Evolutionary conservation across 2,113 vertebrate genomes (phyloP), one percentile per base, ranked within the genome.

Genomic region (Pelusios castaneus): DNA sequence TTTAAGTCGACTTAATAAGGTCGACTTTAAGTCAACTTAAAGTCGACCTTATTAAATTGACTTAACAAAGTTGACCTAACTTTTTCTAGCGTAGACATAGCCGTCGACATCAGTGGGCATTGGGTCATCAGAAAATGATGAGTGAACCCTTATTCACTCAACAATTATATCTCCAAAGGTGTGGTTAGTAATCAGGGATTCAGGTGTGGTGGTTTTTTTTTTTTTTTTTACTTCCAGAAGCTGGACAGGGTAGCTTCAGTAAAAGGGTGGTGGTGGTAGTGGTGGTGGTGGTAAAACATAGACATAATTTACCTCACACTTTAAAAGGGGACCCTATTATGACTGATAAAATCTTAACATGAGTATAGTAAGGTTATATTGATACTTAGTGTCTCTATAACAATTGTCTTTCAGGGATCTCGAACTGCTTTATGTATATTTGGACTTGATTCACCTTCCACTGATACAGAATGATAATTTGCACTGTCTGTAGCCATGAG

Each of bases 51-150:
- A n/a, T n/a, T n/a, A n/a, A n/a, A n/a, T n/a, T n/a, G n/a, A n/a
- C n/a, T n/a, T n/a, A n/a, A n/a, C n/a, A n/a, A n/a, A n/a, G n/a
- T n/a, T n/a, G n/a, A n/a, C n/a, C n/a, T n/a, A n/a, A n/a, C n/a
- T n/a, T n/a, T n/a, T n/a, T n/a, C n/a, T n/a, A n/a, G n/a, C n/a
- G n/a, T n/a, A n/a, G n/a, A n/a, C n/a, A n/a, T n/a, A n/a, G n/a
- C n/a, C n/a, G n/a, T n/a, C n/a, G 21, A 84, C 1, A 0, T 31
- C 0, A 0, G 0, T 0, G 2, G 12, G 1, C 3, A 41, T 2
- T 1, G 11, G 11, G 2, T 17, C 1, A 3, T 11, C 17, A 14
- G 51, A 13, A n/a, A n/a, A n/a, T n/a, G n/a, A n/a, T n/a, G n/a
- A 52, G 51, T 52, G 51, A 16, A 14, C 6, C 17, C 12, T 10